phyloP scores from a whole-genome alignment of 2,797 vertebrate genomes.

The Acanthurus tractus region DNA sequence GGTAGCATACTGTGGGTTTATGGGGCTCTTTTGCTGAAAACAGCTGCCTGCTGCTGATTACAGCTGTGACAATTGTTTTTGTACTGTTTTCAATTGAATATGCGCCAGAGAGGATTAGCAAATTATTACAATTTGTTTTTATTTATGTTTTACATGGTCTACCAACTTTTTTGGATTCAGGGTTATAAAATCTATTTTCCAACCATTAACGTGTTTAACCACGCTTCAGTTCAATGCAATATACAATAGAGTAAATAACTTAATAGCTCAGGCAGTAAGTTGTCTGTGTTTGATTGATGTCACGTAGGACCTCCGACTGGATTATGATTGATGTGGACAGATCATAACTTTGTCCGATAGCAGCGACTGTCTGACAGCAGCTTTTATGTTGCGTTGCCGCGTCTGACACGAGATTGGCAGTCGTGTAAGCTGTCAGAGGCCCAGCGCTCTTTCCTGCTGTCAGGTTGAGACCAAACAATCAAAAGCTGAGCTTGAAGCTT shows the following conservation, averaged over 20 bases:
- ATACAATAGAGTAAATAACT: constrained; percentile 3
- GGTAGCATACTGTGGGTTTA: not conserved
- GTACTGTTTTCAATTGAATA: too few relatives aligned
- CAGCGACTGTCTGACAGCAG: constrained; percentile 40
- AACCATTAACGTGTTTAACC: constrained; percentile 4
- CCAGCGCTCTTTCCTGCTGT: constrained; percentile 46
- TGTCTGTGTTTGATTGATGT: constrained; percentile 39
- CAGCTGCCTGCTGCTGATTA: not conserved
- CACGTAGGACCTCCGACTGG: constrained; percentile 6
- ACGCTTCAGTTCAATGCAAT: not conserved
- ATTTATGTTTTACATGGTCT: too few relatives aligned
- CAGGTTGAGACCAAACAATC: constrained; percentile 54
- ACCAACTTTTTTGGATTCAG: too few relatives aligned
- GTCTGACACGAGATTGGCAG: constrained; percentile 57
- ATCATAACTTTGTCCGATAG: constrained; percentile 29
- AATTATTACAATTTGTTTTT: too few relatives aligned
- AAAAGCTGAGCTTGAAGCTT: constrained; percentile 15
- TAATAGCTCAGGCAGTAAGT: not conserved
- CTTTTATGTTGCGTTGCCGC: constrained; percentile 42
- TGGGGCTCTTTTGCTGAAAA: not conserved
- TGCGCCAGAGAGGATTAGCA: too few relatives aligned
- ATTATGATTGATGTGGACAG: constrained; percentile 51
- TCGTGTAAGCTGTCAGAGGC: constrained; percentile 55
- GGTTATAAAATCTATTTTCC: not conserved
- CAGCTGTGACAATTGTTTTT: not conserved